Conservation (phyloP, 1,140 invertebrate species). For the Tetragnatha versicolor region DNA sequence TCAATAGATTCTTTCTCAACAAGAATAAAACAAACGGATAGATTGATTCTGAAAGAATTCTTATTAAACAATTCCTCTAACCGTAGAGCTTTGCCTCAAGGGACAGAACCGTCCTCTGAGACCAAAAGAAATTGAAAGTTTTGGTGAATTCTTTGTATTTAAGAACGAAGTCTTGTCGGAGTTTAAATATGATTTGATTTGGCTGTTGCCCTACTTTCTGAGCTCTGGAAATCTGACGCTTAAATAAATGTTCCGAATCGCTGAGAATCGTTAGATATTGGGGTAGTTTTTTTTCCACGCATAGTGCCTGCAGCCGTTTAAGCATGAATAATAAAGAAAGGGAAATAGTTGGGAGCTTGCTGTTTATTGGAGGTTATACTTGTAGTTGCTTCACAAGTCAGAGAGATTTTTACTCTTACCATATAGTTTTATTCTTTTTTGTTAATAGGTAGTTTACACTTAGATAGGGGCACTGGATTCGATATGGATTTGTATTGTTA, state of each 20-base stretch:
- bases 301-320: slow-evolving; percentile 8
- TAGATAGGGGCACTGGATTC: too few species aligned
- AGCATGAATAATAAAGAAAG: slow-evolving; percentile 44
- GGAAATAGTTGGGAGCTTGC: slow-evolving; percentile 35
- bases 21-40: background rate
- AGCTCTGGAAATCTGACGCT: slow-evolving; percentile 13
- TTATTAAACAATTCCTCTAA: background rate
- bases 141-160: background rate
- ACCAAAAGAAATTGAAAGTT: background rate
- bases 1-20: background rate
- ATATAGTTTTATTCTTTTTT: too few species aligned
- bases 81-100: too few species aligned
- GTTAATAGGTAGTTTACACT: too few species aligned
- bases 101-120: too few species aligned
- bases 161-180: background rate
- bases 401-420: too few species aligned
- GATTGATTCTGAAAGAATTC: background rate
- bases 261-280: slow-evolving; percentile 23
- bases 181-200: slow-evolving; percentile 48
- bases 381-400: too few species aligned
- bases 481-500: too few species aligned
- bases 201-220: background rate
- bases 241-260: slow-evolving; percentile 40
- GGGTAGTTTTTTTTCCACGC: background rate
- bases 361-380: slow-evolving; percentile 24